Conservation (phyloP, 1,140 invertebrate species). For the Drosophila lowei region DNA sequence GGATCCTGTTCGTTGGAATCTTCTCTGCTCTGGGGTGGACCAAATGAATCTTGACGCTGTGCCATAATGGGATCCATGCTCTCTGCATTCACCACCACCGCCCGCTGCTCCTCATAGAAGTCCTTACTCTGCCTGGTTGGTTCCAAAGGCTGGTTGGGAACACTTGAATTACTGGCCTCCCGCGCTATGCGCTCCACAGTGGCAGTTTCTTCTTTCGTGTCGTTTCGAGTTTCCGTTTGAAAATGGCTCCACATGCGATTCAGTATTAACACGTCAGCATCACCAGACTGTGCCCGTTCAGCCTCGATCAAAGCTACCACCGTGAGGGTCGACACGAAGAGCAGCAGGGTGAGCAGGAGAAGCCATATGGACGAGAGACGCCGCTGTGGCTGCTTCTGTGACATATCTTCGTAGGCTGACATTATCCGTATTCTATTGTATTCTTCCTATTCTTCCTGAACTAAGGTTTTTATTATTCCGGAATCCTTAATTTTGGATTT, state of each 20-base stretch:
- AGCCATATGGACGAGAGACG: slow-evolving; percentile 49
- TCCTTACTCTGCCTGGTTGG: slow-evolving; percentile 21
- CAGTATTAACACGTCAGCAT: slow-evolving; percentile 47
- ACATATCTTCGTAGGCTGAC: slow-evolving; percentile 56
- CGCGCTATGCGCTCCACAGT: slow-evolving; percentile 63
- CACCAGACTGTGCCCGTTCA: slow-evolving; percentile 19
- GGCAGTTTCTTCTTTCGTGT: slow-evolving; percentile 37
- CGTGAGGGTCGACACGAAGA: slow-evolving; percentile 52
- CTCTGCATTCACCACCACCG: slow-evolving; percentile 63
- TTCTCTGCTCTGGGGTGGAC: slow-evolving; percentile 42
- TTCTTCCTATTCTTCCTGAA: not conserved
- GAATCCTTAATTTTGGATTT: slow-evolving; percentile 14
- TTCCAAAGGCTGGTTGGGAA: not conserved
- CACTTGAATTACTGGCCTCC: slow-evolving; percentile 43
- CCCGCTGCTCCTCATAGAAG: slow-evolving; percentile 66
- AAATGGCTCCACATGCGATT: slow-evolving; percentile 60
- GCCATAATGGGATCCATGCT: slow-evolving; percentile 39
- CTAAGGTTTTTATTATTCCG: not conserved
- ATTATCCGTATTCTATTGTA: slow-evolving; percentile 25
- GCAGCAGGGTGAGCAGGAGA: slow-evolving; percentile 43
- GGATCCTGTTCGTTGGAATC: slow-evolving; percentile 49
- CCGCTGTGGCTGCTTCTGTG: slow-evolving; percentile 35
- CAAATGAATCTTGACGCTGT: slow-evolving; percentile 45
- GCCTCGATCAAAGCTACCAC: slow-evolving; percentile 54
- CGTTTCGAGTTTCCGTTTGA: slow-evolving; percentile 6